A percentile compares a stretch with the other conserved stretches of the same genome.
phyloP scores from a whole-genome alignment of 37 sponge, comb jelly and placozoan species.

The Hexactinellida sp. region DNA sequence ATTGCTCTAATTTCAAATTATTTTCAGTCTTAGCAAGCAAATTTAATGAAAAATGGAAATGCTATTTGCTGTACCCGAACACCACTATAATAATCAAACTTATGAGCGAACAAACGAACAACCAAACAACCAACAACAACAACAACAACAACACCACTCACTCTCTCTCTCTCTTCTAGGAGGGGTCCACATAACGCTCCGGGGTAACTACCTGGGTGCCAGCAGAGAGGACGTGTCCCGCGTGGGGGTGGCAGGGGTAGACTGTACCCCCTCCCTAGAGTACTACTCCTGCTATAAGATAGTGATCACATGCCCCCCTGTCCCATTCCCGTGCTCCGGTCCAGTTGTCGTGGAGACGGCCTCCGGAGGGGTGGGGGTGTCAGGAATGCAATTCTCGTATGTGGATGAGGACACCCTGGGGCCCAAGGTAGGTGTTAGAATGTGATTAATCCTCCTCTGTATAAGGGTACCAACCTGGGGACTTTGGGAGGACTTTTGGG shows the following conservation, averaged over 20 bases:
- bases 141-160: no score
- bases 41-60: no score
- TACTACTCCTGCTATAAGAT: constrained; percentile 52
- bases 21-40: no score
- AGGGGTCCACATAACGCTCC: constrained; percentile 28
- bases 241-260: constrained; percentile 55
- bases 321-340: constrained; percentile 39
- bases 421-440: neutral
- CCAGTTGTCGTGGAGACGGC: constrained; percentile 65
- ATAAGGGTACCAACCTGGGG: no score
- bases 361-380: constrained; percentile 50
- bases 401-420: neutral
- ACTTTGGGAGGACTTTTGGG: no score
- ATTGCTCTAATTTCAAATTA: no score
- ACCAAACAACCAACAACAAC: no score
- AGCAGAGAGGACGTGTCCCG: constrained; percentile 33
- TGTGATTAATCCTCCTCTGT: neutral
- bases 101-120: no score
- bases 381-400: constrained; percentile 43
- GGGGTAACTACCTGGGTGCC: constrained; percentile 57
- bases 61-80: no score
- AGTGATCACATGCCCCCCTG: constrained; percentile 36
- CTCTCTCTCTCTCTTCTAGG: neutral
- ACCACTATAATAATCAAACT: no score
- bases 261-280: constrained; percentile 62